Conservation (phyloP, 2,888 invertebrate genomes). For the Rhaphigaster nebulosa region DNA sequence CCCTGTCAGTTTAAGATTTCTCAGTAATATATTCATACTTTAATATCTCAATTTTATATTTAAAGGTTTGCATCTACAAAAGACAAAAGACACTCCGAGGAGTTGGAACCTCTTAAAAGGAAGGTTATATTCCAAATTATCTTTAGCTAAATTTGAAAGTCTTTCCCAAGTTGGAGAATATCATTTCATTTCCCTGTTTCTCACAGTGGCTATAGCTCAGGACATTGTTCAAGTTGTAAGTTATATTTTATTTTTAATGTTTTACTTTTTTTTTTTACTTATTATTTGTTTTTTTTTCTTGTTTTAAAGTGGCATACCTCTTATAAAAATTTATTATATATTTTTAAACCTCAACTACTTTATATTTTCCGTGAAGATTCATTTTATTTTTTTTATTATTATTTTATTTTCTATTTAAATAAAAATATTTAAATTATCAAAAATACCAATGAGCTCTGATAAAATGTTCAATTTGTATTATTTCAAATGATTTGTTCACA, state of each 20-base stretch:
- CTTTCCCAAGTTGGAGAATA: constrained; percentile 73
- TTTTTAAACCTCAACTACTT: background rate
- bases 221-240: constrained; percentile 70
- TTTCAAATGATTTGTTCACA: too few relatives aligned
- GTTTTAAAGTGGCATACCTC: background rate
- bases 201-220: constrained; percentile 70
- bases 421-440: too few relatives aligned
- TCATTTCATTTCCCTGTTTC: constrained; percentile 71
- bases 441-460: too few relatives aligned
- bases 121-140: constrained; percentile 74
- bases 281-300: background rate
- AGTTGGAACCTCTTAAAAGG: constrained; percentile 73
- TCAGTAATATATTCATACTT: background rate
- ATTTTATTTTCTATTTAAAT: too few relatives aligned
- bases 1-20: background rate
- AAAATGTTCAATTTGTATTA: too few relatives aligned
- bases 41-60: constrained; percentile 29
- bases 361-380: too few relatives aligned
- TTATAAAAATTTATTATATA: background rate
- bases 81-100: constrained; percentile 67
- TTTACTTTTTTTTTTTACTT: background rate
- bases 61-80: constrained; percentile 68
- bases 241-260: constrained; percentile 47
- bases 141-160: constrained; percentile 72
- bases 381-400: background rate